These are phyloP conservation scores for Manacus vitellinus DNA, from an alignment of 2,113 vertebrate genomes.

Conservation along the genomic window DNA sequence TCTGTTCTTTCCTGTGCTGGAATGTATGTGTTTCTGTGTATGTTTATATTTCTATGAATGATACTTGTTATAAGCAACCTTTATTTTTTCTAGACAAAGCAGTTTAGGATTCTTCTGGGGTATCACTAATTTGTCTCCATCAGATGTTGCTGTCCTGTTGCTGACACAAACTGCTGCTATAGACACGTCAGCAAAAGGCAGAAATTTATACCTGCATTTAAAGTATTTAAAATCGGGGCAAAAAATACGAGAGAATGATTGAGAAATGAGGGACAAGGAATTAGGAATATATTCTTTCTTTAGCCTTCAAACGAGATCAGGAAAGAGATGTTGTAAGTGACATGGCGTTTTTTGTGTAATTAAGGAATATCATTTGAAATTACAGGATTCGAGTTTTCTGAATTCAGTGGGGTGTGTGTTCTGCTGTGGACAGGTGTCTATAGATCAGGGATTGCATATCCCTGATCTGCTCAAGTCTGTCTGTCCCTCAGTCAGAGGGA, in stretches of 20 bases:
- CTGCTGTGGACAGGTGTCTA: neutral
- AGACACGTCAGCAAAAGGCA: neutral
- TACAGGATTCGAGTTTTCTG: neutral
- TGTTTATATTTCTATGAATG: neutral
- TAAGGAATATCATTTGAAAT: neutral
- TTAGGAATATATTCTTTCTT: neutral
- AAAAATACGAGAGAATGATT: neutral
- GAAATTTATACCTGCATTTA: neutral
- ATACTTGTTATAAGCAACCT: neutral
- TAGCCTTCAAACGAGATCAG: neutral
- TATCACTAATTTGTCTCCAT: neutral
- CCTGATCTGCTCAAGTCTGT: neutral
- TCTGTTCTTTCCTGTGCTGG: neutral
- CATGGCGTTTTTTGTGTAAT: neutral
- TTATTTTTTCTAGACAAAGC: neutral
- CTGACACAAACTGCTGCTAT: neutral
- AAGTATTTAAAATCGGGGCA: neutral
- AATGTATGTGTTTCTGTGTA: neutral
- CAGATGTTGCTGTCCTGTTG: neutral
- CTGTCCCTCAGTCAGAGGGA: neutral
- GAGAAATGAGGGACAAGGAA: neutral
- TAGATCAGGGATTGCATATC: neutral
- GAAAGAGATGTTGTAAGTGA: neutral
- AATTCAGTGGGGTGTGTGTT: neutral
- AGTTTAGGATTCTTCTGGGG: neutral